These are phyloP conservation scores for Cantharis rustica DNA, from an alignment of 2,888 invertebrate genomes.

Conservation along the genomic window DNA sequence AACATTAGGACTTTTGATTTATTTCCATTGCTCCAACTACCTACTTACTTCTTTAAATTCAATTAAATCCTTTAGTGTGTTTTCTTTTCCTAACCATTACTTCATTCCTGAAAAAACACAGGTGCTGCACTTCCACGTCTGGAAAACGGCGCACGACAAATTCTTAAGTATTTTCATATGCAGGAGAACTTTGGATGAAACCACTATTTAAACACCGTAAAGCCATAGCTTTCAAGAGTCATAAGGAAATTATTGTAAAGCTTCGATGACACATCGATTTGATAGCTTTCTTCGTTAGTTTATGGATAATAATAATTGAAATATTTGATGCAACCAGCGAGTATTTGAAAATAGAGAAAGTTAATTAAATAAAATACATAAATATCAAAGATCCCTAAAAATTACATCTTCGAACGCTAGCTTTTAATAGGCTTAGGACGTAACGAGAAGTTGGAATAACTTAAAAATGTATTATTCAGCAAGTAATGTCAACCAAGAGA, in stretches of 20 bases:
- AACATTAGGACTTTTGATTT: not conserved
- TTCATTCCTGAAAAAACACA: not conserved
- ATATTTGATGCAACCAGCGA: not conserved
- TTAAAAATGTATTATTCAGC: conserved; percentile 5
- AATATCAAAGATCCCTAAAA: not conserved
- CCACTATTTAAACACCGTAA: not conserved
- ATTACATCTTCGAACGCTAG: not conserved
- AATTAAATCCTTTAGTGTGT: not conserved
- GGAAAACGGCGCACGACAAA: not conserved
- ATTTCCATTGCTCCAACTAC: not conserved
- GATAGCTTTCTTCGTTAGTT: too few species aligned
- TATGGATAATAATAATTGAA: not conserved
- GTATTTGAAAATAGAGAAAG: not conserved
- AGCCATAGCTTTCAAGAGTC: not conserved
- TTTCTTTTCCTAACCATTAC: not conserved
- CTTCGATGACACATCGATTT: not conserved
- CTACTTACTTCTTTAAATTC: not conserved
- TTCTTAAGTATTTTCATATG: not conserved
- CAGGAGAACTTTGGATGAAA: not conserved
- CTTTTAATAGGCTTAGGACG: conserved; percentile 2
- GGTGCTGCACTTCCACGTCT: not conserved
- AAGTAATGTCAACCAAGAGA: conserved; percentile 5
- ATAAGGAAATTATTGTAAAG: not conserved
- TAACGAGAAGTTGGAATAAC: conserved; percentile 2
- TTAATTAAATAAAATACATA: not conserved